These are phyloP conservation scores for Odontamblyopus rebecca DNA, from an alignment of 2,797 vertebrate species.

Conservation along the genomic window DNA sequence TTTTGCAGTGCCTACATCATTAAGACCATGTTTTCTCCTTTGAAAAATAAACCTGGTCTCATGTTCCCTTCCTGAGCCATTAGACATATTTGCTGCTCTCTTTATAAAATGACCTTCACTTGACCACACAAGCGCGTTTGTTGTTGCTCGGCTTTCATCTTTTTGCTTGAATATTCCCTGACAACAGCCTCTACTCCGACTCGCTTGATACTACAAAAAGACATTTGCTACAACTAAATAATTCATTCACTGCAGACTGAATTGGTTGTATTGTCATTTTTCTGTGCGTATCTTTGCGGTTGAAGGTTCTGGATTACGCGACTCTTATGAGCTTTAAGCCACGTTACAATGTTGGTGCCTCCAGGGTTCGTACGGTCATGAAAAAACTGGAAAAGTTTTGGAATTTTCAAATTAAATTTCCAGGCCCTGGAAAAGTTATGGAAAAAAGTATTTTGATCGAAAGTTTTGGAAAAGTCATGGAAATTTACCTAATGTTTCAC, in stretches of 20 bases:
- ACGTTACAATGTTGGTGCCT: too few species aligned
- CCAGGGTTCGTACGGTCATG: too few species aligned
- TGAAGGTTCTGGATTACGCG: too few species aligned
- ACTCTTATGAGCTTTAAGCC: too few species aligned
- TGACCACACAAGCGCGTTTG: conserved; percentile 16
- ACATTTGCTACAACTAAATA: background rate
- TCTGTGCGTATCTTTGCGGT: conserved; percentile 1
- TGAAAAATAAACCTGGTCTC: conserved; percentile 6
- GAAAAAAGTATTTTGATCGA: too few species aligned
- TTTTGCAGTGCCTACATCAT: background rate
- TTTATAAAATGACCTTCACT: background rate
- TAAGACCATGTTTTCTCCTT: background rate
- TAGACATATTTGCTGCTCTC: conserved; percentile 31
- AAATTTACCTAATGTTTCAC: too few species aligned
- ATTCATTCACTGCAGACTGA: conserved; percentile 2
- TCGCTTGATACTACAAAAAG: too few species aligned
- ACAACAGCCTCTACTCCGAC: background rate
- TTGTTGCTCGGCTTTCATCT: conserved; percentile 17
- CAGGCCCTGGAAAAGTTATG: too few species aligned
- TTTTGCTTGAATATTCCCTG: conserved; percentile 5
- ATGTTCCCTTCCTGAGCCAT: conserved; percentile 38
- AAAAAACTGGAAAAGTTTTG: too few species aligned
- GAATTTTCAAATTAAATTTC: too few species aligned
- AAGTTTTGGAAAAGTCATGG: too few species aligned
- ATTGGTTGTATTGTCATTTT: conserved; percentile 12